Base-by-base conservation (phyloP, 1,140 invertebrate genomes). In the Drosophila setifemur region DNA sequence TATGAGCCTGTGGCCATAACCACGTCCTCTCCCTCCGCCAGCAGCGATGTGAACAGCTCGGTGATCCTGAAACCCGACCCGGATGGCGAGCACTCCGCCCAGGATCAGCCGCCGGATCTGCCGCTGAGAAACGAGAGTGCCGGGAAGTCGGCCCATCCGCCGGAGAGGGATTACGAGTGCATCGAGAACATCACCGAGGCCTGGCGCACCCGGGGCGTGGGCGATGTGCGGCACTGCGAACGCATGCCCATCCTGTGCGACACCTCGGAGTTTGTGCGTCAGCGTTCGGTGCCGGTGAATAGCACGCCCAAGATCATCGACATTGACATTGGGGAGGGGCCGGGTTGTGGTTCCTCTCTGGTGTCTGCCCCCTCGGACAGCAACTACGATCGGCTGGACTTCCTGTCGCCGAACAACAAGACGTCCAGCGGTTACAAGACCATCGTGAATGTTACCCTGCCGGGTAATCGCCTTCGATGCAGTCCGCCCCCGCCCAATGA, bases 361-460 rank as follows among this genome's bases (percentile, higher is more conserved):
- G 12, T 12, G 11, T 2, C 40, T 29, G 11, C 37, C 23, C 4
- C 23, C 39, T 11, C 58, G n/a, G 76, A 93, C 74, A 90, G 91
- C 19, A 93, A 93, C 74, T 96, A 96, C 87, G 95, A 96, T 88
- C 94, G 93, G 49, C 81, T 96, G n/a, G 94, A 96, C 76, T 95
- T 95, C 82, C 95, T 96, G 82, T 94, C 95, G 7, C 94, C 95
- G 0, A 96, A 95, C 91, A 90, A 94, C 31, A 93, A 93, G 45
- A 92, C 92, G 2, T 93, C 92, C 40, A 92, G 94, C n/a, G 92
- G 93, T 8, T 96, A 96, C 75, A 95, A 95, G 72, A 90, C 90
- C 7, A 89, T 90, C 33, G 89, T 90, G 29, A 93, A 93, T 71
- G 91, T 95, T 7, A 91, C 92, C 5, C 89, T 92, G 28, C 91